Base-by-base conservation (phyloP, 1,140 invertebrate genomes). In the Bombus pyrosoma region DNA sequence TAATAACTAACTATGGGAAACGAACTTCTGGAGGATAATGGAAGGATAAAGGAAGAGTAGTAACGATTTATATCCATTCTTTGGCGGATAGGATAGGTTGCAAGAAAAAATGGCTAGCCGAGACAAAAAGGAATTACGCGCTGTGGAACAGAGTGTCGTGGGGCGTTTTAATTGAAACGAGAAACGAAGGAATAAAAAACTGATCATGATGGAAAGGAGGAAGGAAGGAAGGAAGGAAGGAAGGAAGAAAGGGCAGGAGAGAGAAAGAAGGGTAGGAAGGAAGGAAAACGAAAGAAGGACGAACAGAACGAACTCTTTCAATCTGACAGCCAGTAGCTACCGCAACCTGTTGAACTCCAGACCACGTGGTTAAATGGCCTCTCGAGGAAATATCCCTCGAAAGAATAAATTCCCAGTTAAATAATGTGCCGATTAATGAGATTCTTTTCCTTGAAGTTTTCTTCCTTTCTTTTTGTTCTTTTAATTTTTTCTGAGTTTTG, bases 311-410 rank as follows among this genome's bases (percentile, higher is more conserved):
- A 53, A 41, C 83, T 74, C 57, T 87, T 76, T 81, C 84, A 82
- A 37, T 77, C 74, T 74, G 34, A 25, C 82, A 81, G 73, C 74
- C 81, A 69, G 80, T 76, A 80, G 88, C 91, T 91, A 90, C 93
- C 91, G 90, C 93, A 94, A 94, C 93, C 93, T 94, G 93, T 94
- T 94, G 93, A 94, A 90, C 93, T 87, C 59, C 59, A 71, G 43
- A 62, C 81, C 73, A 78, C 78, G 68, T 34, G 72, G 39, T 28
- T 12, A 25, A 39, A 6, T 18, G 13, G 12, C 25, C 43, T n/a
- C 39, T 43, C 39, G 1, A 41, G 28, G 12, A 72, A 18, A 43
- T 28, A 41, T n/a, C 18, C 13, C 62, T 6, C n/a, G 13, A 32
- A 32, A 64, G 13, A n/a, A 15, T 13, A n/a, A 66, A 18, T 66